phyloP scores from a whole-genome alignment of 2,888 invertebrate species.

The Drosophila antonietae region DNA sequence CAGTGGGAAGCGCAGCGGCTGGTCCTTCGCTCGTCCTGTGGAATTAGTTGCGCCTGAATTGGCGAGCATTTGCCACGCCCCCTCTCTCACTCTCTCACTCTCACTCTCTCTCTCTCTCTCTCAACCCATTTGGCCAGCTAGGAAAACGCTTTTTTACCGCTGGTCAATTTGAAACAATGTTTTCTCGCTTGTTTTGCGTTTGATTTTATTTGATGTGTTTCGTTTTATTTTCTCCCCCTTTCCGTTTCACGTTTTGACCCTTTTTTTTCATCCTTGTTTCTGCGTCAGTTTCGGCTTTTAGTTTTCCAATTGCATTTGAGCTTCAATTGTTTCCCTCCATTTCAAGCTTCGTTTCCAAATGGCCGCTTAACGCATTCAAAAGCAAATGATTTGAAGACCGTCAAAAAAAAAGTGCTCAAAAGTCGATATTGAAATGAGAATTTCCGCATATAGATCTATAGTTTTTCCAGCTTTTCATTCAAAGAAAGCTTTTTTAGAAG shows the following conservation, averaged over 20 bases:
- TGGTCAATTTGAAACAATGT: conserved; percentile 77
- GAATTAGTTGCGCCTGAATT: conserved; percentile 83
- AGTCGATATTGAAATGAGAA: conserved; percentile 16
- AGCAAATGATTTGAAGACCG: conserved; percentile 56
- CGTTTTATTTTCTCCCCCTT: conserved; percentile 47
- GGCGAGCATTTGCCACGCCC: conserved; percentile 69
- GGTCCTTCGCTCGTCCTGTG: conserved; percentile 17
- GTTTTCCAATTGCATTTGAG: conserved; percentile 59
- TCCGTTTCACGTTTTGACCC: conserved; percentile 29
- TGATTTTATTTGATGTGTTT: conserved; percentile 75
- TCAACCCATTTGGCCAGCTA: conserved; percentile 23
- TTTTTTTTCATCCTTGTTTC: conserved; percentile 33
- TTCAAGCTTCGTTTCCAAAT: conserved; percentile 18
- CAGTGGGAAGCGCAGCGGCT: conserved; percentile 36
- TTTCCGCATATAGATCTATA: not conserved
- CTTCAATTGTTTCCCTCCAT: conserved; percentile 37
- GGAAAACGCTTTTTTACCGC: conserved; percentile 54
- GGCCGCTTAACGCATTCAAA: conserved; percentile 46
- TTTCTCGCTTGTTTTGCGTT: conserved; percentile 78
- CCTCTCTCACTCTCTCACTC: too few species aligned
- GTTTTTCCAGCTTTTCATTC: not conserved
- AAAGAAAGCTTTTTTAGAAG: not conserved
- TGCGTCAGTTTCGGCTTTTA: conserved; percentile 19
- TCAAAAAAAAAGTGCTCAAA: conserved; percentile 7
- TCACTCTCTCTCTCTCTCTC: too few species aligned